Base-by-base conservation (phyloP, 2,888 invertebrate species). In the Malthinus seriepunctatus region DNA sequence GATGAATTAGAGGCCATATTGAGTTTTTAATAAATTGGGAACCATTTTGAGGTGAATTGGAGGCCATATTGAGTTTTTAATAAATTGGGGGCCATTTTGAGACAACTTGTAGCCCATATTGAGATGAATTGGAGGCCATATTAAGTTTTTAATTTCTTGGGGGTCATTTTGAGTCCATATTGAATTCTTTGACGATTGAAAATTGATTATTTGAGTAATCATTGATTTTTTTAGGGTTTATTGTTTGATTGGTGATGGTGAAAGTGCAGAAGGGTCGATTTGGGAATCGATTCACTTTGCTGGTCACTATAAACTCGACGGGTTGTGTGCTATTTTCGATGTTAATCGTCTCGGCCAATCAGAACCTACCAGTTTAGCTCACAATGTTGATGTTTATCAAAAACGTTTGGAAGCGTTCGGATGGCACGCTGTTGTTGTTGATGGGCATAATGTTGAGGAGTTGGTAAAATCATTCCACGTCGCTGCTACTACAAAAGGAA, bases 261-360 rank as follows among this genome's bases (percentile, higher is more conserved):
- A 99, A 81, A 91, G 95, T 53, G 97, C 98, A 0, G 99, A 99
- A 82, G 99, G 99, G 57, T 96, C 96, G 45, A 86, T 98, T 65
- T 98, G 97, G 97, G 97, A 98, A 81, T 95, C 97, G 0, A 83
- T 97, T 62, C 89, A 95, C 73, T 99, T 99, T 81, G 93, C 96
- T 46, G 90, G 93, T 60, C 86, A 92, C 79, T 97, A 99, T 82
- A 91, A 95, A 65, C 84, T 99, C 50, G 97, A 98, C 81, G 99
- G 99, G 81, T 83, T 99, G 34, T 95, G 96, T 56, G 95, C 95
- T 15, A 92, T 99, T 74, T 93, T 99, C 74, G 99, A 99, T 78
- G 87, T 99, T 38, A 99, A 99, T 81, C 88, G 99, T 44, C 84
- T 99, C 42, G 99, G 99, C 3, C 99, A 99, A 81, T 97, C 97